Conservation (phyloP, 1,140 invertebrate genomes). For the Eumaeus atala region DNA sequence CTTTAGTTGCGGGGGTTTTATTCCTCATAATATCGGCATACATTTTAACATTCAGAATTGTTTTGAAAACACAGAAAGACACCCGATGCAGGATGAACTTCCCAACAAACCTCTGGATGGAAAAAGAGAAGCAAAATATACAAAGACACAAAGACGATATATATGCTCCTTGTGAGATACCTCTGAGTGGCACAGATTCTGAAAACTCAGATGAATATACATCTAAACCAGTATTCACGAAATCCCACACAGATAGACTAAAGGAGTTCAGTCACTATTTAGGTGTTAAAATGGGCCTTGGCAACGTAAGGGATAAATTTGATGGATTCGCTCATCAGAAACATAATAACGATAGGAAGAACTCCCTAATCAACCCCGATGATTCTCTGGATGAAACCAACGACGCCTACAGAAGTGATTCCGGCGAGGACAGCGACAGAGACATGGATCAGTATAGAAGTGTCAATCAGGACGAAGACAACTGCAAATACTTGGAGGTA, state of each 20-base stretch:
- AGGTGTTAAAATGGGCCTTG: conserved; percentile 46
- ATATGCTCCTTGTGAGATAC: conserved; percentile 60
- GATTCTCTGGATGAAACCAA: conserved; percentile 27
- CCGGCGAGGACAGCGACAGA: conserved; percentile 35
- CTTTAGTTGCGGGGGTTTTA: conserved; percentile 26
- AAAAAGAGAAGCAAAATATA: conserved; percentile 29
- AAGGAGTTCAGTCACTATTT: conserved; percentile 51
- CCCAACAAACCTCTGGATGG: conserved; percentile 35
- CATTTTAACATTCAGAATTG: conserved; percentile 55
- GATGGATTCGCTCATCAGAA: too few relatives aligned
- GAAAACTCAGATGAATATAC: conserved; percentile 37
- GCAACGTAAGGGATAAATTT: conserved; percentile 42
- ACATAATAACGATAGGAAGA: conserved; percentile 41
- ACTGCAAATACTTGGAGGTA: conserved; percentile 60
- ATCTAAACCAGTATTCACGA: conserved; percentile 35
- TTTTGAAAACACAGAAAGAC: conserved; percentile 48
- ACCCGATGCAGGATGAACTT: conserved; percentile 34
- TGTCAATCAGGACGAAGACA: conserved; percentile 47
- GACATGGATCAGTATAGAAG: conserved; percentile 32
- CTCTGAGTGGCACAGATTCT: conserved; percentile 40
- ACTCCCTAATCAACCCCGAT: conserved; percentile 34
- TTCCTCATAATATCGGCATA: conserved; percentile 33
- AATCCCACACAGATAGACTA: conserved; percentile 47
- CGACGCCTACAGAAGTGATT: conserved; percentile 45
- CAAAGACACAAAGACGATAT: conserved; percentile 33